Evolutionary conservation across 2,113 vertebrate genomes (phyloP), one percentile per base, ranked within the genome.

Genomic region (Parotia lawesii): DNA sequence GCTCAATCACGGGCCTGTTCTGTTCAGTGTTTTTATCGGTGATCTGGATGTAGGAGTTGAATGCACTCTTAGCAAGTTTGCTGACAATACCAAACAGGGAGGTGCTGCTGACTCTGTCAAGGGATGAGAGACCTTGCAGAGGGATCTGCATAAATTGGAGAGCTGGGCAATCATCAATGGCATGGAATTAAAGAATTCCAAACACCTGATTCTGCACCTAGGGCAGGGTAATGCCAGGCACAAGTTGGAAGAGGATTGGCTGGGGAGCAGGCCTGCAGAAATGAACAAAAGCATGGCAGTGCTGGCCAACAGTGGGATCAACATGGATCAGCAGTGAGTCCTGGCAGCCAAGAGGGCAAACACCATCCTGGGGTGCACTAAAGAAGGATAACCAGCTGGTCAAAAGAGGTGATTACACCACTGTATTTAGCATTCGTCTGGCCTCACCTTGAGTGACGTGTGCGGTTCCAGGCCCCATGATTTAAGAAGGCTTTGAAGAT

Each of bases 381-480:
- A 70, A n/a, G 19, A 60, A 2, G 4, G 27, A 64, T 44, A 37
- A 57, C 4, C 31, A 70, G 15, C 12, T 6, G 3, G 10, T 37
- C 15, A 29, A 70, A 37, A 67, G 14, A 35, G 11, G 7, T 35
- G 6, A 48, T 33, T 35, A 23, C 10, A 15, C 12, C 6, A 2
- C 48, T 62, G 35, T 33, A 37, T 56, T 37, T 15, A 62, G 8
- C 4, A 3, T 37, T 62, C 6, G 1, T 44, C 9, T 48, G 37
- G 15, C n/a, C 24, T 89, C 23, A 40, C 20, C 12, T 64, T 37
- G 10, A 44, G 20, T 17, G 17, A 40, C 24, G 12, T 20, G 22
- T 56, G 15, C 0, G 0, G 22, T 57, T 17, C 31, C 21, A 40
- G 1, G 3, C 4, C 19, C 9, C 9, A 17, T 4, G 7, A 37